Conservation (phyloP, 2,797 vertebrate species). For the Semaprochilodus insignis region DNA sequence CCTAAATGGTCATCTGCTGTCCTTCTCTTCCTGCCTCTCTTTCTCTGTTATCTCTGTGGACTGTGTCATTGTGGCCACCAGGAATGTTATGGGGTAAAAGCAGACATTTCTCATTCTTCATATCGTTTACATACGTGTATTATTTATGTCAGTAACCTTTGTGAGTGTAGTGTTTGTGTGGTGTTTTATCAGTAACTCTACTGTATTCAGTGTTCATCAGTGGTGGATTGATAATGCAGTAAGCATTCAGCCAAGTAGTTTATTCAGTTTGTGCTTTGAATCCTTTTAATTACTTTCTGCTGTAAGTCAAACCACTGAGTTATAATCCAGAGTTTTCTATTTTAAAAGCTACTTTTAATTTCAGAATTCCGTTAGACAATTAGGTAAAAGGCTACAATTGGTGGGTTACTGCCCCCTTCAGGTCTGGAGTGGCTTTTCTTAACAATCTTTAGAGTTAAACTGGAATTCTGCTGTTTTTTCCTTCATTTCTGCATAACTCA, state of each 20-base stretch:
- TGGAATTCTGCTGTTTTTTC: no score
- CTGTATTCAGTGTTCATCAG: neutral
- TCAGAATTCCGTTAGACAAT: neutral
- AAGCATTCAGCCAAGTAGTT: neutral
- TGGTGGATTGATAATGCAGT: neutral
- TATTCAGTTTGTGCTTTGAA: neutral
- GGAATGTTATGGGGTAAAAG: conserved; percentile 88
- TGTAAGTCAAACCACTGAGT: neutral
- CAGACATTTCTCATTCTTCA: conserved; percentile 64
- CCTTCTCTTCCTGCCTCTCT: conserved; percentile 76
- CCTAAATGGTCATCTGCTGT: conserved; percentile 65
- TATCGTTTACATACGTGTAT: conserved; percentile 48
- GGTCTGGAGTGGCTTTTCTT: neutral
- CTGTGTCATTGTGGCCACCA: conserved; percentile 83
- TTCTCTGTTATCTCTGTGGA: conserved; percentile 85
- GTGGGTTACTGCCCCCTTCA: neutral
- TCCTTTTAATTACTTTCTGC: neutral
- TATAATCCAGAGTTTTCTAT: conserved; percentile 1
- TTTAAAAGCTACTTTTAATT: neutral
- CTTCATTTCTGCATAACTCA: no score
- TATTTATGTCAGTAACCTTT: conserved; percentile 29
- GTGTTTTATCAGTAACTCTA: conserved; percentile 32
- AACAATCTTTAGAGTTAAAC: neutral
- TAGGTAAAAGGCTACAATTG: neutral
- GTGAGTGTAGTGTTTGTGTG: conserved; percentile 37